Evolutionary conservation across 2,113 vertebrate genomes (phyloP).

Genomic region (Hyperoodon ampullatus): DNA sequence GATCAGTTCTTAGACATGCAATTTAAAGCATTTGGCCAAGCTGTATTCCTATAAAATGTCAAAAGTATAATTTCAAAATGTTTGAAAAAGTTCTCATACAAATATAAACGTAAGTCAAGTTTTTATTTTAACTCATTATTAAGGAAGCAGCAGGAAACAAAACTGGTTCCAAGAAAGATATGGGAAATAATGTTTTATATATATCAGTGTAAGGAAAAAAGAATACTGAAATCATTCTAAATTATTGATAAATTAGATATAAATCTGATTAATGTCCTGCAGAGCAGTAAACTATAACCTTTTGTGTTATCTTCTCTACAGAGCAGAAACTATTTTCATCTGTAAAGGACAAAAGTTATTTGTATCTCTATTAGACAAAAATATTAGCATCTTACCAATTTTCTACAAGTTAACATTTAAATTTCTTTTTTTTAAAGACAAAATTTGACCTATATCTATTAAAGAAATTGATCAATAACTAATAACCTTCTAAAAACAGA

Average conservation of each 20-base stretch:
- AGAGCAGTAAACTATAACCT: not conserved
- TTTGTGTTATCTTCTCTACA: not conserved
- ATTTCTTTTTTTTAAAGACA: not conserved
- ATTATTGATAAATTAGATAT: not conserved
- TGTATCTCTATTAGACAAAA: not conserved
- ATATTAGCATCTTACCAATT: not conserved
- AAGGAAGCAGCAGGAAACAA: not conserved
- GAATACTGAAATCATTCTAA: not conserved
- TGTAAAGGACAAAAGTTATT: not conserved
- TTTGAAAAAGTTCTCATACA: not conserved
- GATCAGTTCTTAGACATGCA: not conserved
- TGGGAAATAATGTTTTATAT: not conserved
- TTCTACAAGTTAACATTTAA: not conserved
- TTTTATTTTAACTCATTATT: conserved; percentile 20
- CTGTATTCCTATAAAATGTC: not conserved
- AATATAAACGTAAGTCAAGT: not conserved
- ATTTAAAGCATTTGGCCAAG: not conserved
- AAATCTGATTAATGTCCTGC: not conserved
- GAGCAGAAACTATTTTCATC: not conserved
- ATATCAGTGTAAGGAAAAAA: not conserved
- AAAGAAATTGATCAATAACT: not conserved
- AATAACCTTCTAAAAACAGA: not conserved
- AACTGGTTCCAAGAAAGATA: not conserved
- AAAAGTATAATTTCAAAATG: not conserved
- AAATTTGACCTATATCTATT: not conserved